Evolutionary conservation across 2,888 invertebrate species (phyloP), one percentile per base, ranked within the genome.

Genomic region (Romanomermis culicivorax): DNA sequence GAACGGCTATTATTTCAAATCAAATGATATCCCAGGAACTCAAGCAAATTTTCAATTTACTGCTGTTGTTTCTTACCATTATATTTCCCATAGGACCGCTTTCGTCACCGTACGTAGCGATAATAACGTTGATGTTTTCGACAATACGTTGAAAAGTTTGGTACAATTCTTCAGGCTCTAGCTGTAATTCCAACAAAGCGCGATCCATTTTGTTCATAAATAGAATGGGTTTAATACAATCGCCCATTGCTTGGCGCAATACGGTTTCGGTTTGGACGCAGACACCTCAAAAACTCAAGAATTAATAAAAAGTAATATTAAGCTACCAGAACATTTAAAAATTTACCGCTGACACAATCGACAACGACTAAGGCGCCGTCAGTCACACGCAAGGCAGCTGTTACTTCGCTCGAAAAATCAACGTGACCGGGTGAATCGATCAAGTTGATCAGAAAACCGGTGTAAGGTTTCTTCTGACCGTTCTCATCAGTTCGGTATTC

Each of bases 201-300:
- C 97, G 84, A 77, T 99, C 99, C 95, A 99, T 95, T 77, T 99
- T 99, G 84, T 99, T 99, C 95, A 99, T 95, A 82, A 99, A 97
- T 66, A 99, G 78, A 64, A 99, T 87, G 56, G 99, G 97, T 82
- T 93, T 95, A 69, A 99, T 99, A 70, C 97, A 84, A 77, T 99
- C 97, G 60, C 91, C 89, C 69, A 99, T 99, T 60, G 97, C 97
- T 74, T 99, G 99, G 77, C 97, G 86, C 67, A 99, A 78, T 57
- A 99, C 99, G 68, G 97, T 95, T 76, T 99, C 97, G 42, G 97
- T 99, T 76, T 99, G 97, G 64, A 99, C 97, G 71, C 97, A 97
- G 62, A 99, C 97, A 78, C 97, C 95, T 87, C 64, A 2, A 69
- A 62, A 36, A 36, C 7, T 7, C 36, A 36, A 36, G 36, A 36